Percentiles rank a stretch among this genome's conserved stretches.
These are phyloP conservation scores for Aselliscus stoliczkanus DNA, from an alignment of 2,797 vertebrate species.

Conservation along the genomic window DNA sequence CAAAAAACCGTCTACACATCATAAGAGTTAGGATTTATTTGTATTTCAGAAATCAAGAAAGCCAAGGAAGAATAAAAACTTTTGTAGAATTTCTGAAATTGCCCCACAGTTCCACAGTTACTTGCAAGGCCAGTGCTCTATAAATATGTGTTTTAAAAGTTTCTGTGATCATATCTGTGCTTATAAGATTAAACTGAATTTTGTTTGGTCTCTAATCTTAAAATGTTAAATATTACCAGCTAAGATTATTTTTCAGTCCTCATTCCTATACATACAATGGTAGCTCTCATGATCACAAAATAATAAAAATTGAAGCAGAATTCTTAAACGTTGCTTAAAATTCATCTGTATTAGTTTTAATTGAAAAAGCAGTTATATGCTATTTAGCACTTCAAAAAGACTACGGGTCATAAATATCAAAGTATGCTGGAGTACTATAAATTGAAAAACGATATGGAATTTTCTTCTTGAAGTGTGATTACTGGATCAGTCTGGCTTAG, in stretches of 20 bases:
- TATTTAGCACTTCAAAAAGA: neutral
- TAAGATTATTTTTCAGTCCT: neutral
- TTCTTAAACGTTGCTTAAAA: neutral
- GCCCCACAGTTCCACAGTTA: neutral
- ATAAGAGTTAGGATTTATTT: neutral
- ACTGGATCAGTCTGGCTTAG: neutral
- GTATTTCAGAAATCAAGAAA: conserved; percentile 1
- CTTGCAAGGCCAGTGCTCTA: neutral
- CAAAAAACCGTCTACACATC: neutral
- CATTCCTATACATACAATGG: neutral
- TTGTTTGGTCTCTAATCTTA: neutral
- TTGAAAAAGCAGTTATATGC: neutral
- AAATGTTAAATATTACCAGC: neutral
- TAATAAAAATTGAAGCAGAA: neutral
- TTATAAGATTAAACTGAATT: neutral
- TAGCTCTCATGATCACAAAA: neutral
- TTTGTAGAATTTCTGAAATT: neutral
- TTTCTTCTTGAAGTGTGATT: neutral
- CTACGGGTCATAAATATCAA: neutral
- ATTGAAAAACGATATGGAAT: neutral
- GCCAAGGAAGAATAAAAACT: neutral
- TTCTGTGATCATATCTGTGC: neutral
- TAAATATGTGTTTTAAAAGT: neutral
- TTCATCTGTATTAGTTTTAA: neutral
- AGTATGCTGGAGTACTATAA: neutral